Conservation (phyloP, 1,140 invertebrate species). For the Plutomurus gul region DNA sequence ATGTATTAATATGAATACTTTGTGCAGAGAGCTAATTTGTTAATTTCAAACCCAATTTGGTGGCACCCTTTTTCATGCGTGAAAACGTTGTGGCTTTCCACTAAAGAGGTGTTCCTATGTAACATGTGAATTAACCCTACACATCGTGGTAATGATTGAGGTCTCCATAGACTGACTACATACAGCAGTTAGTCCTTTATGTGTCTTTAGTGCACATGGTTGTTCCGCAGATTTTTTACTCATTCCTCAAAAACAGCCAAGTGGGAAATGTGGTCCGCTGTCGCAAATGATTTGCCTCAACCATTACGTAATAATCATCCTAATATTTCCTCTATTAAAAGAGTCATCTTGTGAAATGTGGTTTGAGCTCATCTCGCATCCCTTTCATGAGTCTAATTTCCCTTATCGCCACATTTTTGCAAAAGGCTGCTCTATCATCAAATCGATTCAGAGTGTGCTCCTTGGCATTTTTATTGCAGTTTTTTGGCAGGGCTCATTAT, state of each 20-base stretch:
- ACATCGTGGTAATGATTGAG: no score
- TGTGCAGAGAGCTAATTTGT: no score
- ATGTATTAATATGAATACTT: no score
- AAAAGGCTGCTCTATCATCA: constrained; percentile 32
- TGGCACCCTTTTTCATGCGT: no score
- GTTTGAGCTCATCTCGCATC: constrained; percentile 38
- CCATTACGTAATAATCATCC: constrained; percentile 29
- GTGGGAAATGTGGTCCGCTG: constrained; percentile 16
- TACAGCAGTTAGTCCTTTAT: no score
- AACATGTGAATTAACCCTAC: no score
- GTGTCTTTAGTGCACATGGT: no score
- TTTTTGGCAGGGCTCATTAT: constrained; percentile 43
- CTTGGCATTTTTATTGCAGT: constrained; percentile 44
- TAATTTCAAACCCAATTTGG: no score
- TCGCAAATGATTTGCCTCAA: constrained; percentile 25
- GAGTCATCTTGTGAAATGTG: constrained; percentile 26
- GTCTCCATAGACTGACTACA: background rate
- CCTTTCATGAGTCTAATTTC: constrained; percentile 43
- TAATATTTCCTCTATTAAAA: constrained; percentile 29
- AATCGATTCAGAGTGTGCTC: constrained; percentile 42
- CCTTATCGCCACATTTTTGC: constrained; percentile 30
- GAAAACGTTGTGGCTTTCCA: no score
- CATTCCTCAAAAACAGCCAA: background rate
- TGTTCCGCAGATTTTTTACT: background rate
- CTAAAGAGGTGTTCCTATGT: no score